These are phyloP conservation scores for Neria commutata DNA, from an alignment of 2,888 invertebrate genomes.

Conservation along the genomic window DNA sequence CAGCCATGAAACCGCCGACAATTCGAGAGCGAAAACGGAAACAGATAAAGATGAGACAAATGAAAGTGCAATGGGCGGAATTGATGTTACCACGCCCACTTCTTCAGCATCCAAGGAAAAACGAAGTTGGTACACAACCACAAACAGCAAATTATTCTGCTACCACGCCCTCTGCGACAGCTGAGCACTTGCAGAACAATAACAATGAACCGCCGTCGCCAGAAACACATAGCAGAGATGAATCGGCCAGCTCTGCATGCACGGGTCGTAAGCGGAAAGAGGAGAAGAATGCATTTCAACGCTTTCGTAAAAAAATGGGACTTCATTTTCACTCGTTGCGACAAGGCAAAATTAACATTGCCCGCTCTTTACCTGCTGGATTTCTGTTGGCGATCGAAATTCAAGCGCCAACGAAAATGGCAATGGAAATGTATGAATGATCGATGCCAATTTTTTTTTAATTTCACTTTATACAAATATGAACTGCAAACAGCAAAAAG, in stretches of 20 bases:
- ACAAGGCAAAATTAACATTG: too few species aligned
- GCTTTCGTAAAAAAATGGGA: slow-evolving; percentile 53
- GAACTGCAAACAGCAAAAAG: too few species aligned
- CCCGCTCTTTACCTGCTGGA: too few species aligned
- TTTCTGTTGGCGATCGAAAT: too few species aligned
- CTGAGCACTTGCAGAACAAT: slow-evolving; percentile 39
- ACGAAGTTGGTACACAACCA: slow-evolving; percentile 53
- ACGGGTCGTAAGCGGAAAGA: slow-evolving; percentile 46
- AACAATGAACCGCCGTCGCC: slow-evolving; percentile 52
- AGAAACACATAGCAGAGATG: too few species aligned
- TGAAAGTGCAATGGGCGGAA: slow-evolving; percentile 12
- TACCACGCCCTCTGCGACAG: slow-evolving; percentile 16
- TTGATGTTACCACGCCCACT: slow-evolving; percentile 1
- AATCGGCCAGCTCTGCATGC: too few species aligned
- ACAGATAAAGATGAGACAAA: slow-evolving; percentile 19
- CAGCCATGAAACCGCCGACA: slow-evolving; percentile 31
- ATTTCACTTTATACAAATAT: too few species aligned
- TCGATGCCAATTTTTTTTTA: too few species aligned
- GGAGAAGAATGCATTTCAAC: slow-evolving; percentile 55
- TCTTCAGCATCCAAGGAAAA: slow-evolving; percentile 41
- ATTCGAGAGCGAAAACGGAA: too few species aligned
- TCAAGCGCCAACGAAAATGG: too few species aligned
- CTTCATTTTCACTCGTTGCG: slow-evolving; percentile 48
- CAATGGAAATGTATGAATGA: too few species aligned
- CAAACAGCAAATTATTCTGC: slow-evolving; percentile 10